phyloP scores from a whole-genome alignment of 2,113 vertebrate species.

The Dromaius novaehollandiae region DNA sequence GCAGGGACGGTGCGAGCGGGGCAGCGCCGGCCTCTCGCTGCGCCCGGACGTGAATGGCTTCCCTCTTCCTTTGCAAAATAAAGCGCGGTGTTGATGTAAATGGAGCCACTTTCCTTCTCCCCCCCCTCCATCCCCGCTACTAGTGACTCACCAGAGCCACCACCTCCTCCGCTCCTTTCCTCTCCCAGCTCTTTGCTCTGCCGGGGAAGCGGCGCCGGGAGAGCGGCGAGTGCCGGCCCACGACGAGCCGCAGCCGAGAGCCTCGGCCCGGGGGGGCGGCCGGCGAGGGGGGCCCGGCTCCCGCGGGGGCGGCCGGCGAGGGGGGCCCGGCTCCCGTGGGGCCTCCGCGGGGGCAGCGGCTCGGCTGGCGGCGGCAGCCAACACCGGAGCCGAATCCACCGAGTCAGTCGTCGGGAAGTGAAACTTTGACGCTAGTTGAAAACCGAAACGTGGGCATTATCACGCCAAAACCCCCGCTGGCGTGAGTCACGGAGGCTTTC shows the following conservation, averaged over 20 bases:
- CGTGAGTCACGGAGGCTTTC: neutral
- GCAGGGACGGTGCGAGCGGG: neutral
- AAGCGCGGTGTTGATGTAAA: neutral
- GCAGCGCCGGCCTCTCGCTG: neutral
- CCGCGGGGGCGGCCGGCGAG: too few species aligned
- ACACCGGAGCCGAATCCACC: neutral
- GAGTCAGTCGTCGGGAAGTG: constrained; percentile 1
- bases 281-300: too few species aligned
- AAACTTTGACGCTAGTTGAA: neutral
- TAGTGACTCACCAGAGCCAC: neutral
- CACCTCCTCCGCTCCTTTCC: neutral
- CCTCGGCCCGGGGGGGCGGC: too few species aligned
- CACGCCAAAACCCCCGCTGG: neutral
- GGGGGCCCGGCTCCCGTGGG: too few species aligned
- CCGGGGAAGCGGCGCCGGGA: rapidly evolving
- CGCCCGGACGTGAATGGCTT: neutral
- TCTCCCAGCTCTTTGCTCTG: neutral
- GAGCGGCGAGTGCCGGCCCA: too few species aligned
- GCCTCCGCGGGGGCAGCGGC: too few species aligned
- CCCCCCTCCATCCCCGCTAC: neutral
- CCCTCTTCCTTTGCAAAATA: constrained; percentile 31
- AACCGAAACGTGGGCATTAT: neutral
- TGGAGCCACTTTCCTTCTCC: constrained; percentile 18
- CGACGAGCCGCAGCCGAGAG: too few species aligned
- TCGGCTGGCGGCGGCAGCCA: too few species aligned